phyloP scores from a whole-genome alignment of 2,797 vertebrate genomes.

The Sebastes variabilis region DNA sequence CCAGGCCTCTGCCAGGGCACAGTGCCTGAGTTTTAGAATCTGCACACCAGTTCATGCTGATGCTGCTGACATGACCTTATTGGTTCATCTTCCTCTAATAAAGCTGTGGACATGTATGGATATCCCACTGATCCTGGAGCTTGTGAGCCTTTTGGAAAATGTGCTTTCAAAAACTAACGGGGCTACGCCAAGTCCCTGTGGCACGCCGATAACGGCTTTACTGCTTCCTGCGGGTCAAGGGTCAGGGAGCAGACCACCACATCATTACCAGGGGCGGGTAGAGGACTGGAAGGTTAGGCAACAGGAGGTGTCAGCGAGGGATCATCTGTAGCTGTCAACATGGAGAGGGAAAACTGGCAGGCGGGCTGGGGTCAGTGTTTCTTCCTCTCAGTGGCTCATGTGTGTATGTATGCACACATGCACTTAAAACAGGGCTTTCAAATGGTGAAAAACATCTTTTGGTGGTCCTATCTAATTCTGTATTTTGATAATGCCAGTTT shows the following conservation, averaged over 20 bases:
- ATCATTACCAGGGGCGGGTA: neutral
- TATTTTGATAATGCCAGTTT: neutral
- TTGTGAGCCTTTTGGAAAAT: constrained; percentile 30
- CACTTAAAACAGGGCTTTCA: too few species aligned
- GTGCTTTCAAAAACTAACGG: constrained; percentile 41
- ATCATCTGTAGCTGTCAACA: constrained; percentile 36
- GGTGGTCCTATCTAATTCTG: neutral
- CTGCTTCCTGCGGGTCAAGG: constrained; percentile 67
- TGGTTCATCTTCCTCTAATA: constrained; percentile 10
- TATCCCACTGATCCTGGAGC: constrained; percentile 20
- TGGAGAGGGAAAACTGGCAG: neutral
- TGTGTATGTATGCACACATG: too few species aligned
- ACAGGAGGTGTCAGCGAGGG: constrained; percentile 36
- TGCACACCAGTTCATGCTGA: neutral
- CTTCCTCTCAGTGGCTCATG: neutral
- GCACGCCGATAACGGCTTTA: constrained; percentile 52
- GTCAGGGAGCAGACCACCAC: constrained; percentile 41
- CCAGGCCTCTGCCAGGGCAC: neutral
- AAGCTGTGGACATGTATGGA: neutral
- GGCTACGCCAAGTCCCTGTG: constrained; percentile 3
- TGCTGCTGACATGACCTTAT: constrained; percentile 10
- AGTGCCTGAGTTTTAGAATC: constrained; percentile 5
- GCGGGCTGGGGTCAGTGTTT: neutral
- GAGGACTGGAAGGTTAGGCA: constrained; percentile 21
- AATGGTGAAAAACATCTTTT: neutral